Conservation (phyloP, 2,797 vertebrate genomes). For the Ctenopoma kingsleyae region DNA sequence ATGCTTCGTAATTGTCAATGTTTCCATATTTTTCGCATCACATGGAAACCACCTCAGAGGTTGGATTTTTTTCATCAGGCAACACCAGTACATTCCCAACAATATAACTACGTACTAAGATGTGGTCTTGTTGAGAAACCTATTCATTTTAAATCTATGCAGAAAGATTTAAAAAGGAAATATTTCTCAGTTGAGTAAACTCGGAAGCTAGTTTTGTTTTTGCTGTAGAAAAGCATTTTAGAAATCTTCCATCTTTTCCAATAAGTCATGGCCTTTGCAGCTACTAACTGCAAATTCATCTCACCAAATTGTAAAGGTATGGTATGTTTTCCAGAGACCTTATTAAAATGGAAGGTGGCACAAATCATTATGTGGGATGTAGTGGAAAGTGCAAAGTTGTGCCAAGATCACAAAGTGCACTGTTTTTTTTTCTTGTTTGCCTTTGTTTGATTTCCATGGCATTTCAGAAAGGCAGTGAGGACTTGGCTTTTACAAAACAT, state of each 20-base stretch:
- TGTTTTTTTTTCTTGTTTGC: background rate
- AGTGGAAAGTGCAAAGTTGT: background rate
- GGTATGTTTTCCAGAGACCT: slow-evolving; percentile 13
- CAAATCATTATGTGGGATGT: background rate
- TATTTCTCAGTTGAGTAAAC: slow-evolving; percentile 22
- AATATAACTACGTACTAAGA: background rate
- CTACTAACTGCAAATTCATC: slow-evolving; percentile 11
- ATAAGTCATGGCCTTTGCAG: slow-evolving; percentile 9
- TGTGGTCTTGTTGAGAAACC: background rate
- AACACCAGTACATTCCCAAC: background rate
- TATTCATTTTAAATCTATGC: background rate
- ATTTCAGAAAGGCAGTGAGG: slow-evolving; percentile 19
- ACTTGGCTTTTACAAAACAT: slow-evolving; percentile 23
- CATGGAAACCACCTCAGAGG: background rate
- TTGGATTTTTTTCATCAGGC: slow-evolving; percentile 1
- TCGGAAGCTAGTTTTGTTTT: background rate
- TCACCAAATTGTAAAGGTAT: slow-evolving; percentile 22
- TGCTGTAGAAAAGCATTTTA: slow-evolving; percentile 15
- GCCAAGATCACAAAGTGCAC: slow-evolving; percentile 6
- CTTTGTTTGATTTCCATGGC: slow-evolving; percentile 34
- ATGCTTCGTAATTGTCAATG: slow-evolving; percentile 4
- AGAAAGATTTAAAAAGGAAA: slow-evolving; percentile 5
- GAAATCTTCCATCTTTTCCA: slow-evolving; percentile 16
- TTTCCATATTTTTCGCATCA: background rate
- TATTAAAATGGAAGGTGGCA: slow-evolving; percentile 17